These are phyloP conservation scores for Agrypnus murinus DNA, from an alignment of 2,888 invertebrate genomes.

Conservation along the genomic window DNA sequence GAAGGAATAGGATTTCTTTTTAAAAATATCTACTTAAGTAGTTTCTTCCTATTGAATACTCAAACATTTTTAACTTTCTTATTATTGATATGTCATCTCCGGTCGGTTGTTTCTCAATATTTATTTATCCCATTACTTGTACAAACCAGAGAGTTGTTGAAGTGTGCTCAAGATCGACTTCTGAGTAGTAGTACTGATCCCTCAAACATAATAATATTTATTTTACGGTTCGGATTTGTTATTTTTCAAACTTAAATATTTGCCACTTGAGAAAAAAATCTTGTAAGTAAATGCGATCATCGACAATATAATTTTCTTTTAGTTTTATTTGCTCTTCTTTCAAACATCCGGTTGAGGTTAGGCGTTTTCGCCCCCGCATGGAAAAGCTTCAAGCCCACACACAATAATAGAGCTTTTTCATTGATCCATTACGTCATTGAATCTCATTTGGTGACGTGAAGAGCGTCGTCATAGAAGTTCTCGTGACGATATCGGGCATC, in stretches of 20 bases:
- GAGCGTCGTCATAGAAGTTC: slow-evolving; percentile 43
- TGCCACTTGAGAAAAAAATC: slow-evolving; percentile 19
- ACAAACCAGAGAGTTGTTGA: slow-evolving; percentile 15
- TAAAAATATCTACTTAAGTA: not conserved
- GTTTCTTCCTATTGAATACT: not conserved
- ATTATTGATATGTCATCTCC: not conserved
- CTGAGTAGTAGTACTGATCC: slow-evolving; percentile 19
- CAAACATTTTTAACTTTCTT: not conserved
- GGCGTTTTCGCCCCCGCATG: slow-evolving; percentile 5
- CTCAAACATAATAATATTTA: slow-evolving; percentile 32
- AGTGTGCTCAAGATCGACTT: slow-evolving; percentile 31
- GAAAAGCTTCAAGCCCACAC: slow-evolving; percentile 36
- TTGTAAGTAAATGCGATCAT: slow-evolving; percentile 6
- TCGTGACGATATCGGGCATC: slow-evolving; percentile 50
- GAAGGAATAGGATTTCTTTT: too few species aligned
- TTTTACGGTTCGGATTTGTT: slow-evolving; percentile 22
- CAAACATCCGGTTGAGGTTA: not conserved
- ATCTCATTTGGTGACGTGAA: slow-evolving; percentile 31
- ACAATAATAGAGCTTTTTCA: slow-evolving; percentile 18
- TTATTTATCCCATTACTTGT: slow-evolving; percentile 38
- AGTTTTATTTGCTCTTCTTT: too few species aligned
- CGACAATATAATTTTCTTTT: too few species aligned
- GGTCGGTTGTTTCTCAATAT: slow-evolving; percentile 26
- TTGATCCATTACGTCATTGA: slow-evolving; percentile 37
- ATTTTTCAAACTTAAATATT: slow-evolving; percentile 30